phyloP scores from a whole-genome alignment of 2,113 vertebrate species.

The Pavo muticus region DNA sequence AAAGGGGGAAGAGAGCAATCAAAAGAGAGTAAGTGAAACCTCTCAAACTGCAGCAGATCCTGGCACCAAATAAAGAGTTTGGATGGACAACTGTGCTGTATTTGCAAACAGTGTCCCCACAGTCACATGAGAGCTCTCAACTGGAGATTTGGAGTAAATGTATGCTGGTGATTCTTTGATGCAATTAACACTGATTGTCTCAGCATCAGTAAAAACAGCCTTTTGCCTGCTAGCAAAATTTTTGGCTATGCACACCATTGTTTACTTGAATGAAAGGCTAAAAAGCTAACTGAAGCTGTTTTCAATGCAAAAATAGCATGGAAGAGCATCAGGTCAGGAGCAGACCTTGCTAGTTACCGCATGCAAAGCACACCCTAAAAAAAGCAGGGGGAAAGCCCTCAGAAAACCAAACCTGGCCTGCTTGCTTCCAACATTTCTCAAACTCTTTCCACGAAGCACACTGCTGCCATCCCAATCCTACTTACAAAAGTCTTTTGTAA shows the following conservation, averaged over 20 bases:
- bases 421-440: background rate
- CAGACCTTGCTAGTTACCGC: background rate
- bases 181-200: conserved; percentile 19
- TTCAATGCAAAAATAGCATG: background rate
- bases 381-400: background rate
- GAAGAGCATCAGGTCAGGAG: background rate
- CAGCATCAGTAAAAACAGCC: conserved; percentile 25
- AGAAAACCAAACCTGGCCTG: background rate
- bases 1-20: background rate
- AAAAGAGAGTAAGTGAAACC: background rate
- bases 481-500: background rate
- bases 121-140: background rate
- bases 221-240: conserved; percentile 23
- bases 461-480: background rate
- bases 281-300: background rate
- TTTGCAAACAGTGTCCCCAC: background rate
- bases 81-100: background rate
- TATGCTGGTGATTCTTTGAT: background rate
- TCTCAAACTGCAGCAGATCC: background rate
- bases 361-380: background rate
- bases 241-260: background rate
- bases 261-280: conserved; percentile 16
- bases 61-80: background rate
- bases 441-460: background rate
- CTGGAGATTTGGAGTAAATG: background rate